Evolutionary conservation across 1,140 invertebrate species (phyloP).

Genomic region (Ceratina japonica): DNA sequence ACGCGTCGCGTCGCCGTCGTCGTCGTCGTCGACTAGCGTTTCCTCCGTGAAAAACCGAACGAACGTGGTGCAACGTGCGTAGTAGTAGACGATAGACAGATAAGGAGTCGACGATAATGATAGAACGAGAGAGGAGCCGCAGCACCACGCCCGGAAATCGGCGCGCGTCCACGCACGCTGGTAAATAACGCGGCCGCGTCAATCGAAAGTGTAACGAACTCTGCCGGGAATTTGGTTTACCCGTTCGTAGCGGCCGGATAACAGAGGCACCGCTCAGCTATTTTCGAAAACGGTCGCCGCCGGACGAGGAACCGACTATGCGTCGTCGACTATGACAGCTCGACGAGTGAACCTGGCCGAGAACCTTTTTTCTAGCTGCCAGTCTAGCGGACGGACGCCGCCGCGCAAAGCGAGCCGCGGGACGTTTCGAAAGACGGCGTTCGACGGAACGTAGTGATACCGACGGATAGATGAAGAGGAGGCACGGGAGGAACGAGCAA

Average conservation of each 20-base stretch:
- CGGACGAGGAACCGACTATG: not conserved
- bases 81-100: not conserved
- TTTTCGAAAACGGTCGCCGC: not conserved
- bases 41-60: not conserved
- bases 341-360: not conserved
- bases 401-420: not conserved
- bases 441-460: no score
- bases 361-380: not conserved
- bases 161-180: no score
- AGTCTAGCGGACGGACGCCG: not conserved
- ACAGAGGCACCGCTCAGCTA: not conserved
- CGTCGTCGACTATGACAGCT: not conserved
- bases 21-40: not conserved
- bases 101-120: constrained; percentile 23
- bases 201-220: constrained; percentile 36
- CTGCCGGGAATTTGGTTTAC: not conserved
- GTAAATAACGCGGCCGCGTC: not conserved
- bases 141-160: not conserved
- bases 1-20: not conserved
- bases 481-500: no score
- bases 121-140: not conserved
- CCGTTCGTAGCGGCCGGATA: not conserved
- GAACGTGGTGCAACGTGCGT: constrained; percentile 4
- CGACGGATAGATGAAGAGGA: no score
- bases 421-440: not conserved